Conservation (phyloP, 2,113 vertebrate species). For the Nothocercus nigrocapillus region DNA sequence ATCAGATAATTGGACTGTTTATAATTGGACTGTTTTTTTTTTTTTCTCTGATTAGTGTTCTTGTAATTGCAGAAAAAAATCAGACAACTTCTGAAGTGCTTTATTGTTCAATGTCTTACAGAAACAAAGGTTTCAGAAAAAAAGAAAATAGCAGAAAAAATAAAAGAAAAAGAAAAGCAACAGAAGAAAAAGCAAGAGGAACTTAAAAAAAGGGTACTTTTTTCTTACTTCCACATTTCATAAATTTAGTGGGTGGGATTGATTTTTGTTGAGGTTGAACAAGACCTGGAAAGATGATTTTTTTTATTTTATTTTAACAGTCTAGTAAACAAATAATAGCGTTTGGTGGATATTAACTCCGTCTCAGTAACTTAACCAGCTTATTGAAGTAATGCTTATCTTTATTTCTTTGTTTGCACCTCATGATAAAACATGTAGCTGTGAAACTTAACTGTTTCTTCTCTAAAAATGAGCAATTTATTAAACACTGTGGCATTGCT, state of each 20-base stretch:
- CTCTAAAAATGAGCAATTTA: too few species aligned
- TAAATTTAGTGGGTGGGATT: background rate
- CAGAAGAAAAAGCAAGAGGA: slow-evolving; percentile 92
- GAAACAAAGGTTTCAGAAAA: slow-evolving; percentile 92
- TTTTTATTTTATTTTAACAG: accelerated
- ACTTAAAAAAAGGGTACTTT: slow-evolving; percentile 80
- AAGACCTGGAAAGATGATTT: too few species aligned
- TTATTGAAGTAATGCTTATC: background rate
- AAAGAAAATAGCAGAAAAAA: slow-evolving; percentile 96
- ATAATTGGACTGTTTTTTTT: background rate
- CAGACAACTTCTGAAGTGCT: background rate
- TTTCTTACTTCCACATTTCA: background rate
- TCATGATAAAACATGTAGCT: background rate
- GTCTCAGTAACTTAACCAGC: accelerated
- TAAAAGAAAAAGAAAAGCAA: slow-evolving; percentile 94
- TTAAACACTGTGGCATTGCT: accelerated
- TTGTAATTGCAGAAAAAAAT: background rate
- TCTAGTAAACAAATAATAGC: background rate
- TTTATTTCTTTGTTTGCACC: background rate
- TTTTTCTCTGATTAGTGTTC: background rate
- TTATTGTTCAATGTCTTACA: slow-evolving; percentile 55
- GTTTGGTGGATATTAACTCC: background rate
- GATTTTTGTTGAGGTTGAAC: background rate
- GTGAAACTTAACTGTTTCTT: background rate
- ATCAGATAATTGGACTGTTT: accelerated